A percentile compares a stretch with the other conserved stretches of the same genome.
Conservation (phyloP, 2,113 vertebrate species). For the Dromiciops gliroides region DNA sequence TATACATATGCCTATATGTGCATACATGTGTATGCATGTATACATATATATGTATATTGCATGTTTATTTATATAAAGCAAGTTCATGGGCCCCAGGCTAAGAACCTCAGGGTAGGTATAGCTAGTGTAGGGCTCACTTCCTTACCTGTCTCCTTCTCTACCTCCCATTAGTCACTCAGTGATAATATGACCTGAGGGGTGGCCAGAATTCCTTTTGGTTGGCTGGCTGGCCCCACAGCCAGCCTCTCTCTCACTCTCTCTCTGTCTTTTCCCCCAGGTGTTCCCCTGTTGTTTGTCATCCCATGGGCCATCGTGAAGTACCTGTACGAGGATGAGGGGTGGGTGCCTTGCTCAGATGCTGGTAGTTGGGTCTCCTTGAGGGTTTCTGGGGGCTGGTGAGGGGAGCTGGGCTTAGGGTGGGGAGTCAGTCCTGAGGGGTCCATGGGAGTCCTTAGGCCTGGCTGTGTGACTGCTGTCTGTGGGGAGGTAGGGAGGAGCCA, state of each 20-base stretch:
- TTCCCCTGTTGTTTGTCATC: conserved; percentile 90
- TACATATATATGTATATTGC: too few species aligned
- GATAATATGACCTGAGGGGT: not conserved
- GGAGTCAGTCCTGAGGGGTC: not conserved
- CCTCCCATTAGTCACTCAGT: not conserved
- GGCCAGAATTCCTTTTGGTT: too few species aligned
- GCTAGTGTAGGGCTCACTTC: too few species aligned
- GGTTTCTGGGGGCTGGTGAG: not conserved
- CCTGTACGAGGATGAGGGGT: conserved; percentile 92
- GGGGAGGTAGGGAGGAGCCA: not conserved
- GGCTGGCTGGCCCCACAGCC: conserved; percentile 43
- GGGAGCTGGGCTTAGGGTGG: not conserved
- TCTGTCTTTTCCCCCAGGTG: conserved; percentile 83
- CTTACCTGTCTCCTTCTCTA: rapidly evolving
- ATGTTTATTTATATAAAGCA: too few species aligned
- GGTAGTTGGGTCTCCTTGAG: not conserved
- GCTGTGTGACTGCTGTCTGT: not conserved
- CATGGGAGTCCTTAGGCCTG: not conserved
- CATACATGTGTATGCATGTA: too few species aligned
- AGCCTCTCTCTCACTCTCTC: conserved; percentile 64
- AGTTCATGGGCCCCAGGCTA: not conserved
- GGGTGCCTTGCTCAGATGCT: conserved; percentile 72
- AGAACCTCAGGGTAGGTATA: not conserved
- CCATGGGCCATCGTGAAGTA: conserved; percentile 92
- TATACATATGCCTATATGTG: too few species aligned